Evolutionary conservation across 2,888 invertebrate species (phyloP).

Genomic region (Eupithecia inturbata): DNA sequence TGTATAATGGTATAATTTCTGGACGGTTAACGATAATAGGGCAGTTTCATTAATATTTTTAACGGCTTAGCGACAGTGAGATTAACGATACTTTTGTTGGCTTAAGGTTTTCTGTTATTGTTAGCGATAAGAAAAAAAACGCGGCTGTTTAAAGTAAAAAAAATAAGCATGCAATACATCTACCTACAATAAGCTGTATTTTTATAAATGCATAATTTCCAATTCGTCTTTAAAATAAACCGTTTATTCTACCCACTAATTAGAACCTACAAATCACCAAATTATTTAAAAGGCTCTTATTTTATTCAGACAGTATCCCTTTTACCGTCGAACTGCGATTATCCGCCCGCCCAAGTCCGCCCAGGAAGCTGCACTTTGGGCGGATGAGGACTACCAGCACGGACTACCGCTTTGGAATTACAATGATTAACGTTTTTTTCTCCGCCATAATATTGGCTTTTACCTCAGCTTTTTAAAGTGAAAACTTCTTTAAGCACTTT

Average conservation of each 20-base stretch:
- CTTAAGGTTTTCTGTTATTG: background rate
- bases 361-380: conserved; percentile 44
- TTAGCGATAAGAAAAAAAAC: background rate
- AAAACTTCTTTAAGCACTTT: too few species aligned
- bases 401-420: conserved; percentile 50
- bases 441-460: background rate
- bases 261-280: conserved; percentile 7
- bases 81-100: background rate
- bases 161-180: background rate
- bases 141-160: background rate
- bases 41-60: conserved; percentile 47
- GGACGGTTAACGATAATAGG: conserved; percentile 54
- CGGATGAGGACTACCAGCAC: conserved; percentile 53
- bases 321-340: conserved; percentile 45
- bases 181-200: background rate
- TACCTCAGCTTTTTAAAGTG: background rate
- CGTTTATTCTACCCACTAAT: conserved; percentile 9
- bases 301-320: background rate
- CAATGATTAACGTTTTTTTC: conserved; percentile 40
- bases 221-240: background rate
- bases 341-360: conserved; percentile 42
- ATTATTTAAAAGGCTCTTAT: conserved; percentile 10
- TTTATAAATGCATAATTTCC: background rate
- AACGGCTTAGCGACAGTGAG: conserved; percentile 10
- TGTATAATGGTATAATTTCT: conserved; percentile 50